A percentile compares a stretch with the other conserved stretches of the same genome.
These are phyloP conservation scores for Bellardia pandia DNA, from an alignment of 2,888 invertebrate species.

Conservation along the genomic window DNA sequence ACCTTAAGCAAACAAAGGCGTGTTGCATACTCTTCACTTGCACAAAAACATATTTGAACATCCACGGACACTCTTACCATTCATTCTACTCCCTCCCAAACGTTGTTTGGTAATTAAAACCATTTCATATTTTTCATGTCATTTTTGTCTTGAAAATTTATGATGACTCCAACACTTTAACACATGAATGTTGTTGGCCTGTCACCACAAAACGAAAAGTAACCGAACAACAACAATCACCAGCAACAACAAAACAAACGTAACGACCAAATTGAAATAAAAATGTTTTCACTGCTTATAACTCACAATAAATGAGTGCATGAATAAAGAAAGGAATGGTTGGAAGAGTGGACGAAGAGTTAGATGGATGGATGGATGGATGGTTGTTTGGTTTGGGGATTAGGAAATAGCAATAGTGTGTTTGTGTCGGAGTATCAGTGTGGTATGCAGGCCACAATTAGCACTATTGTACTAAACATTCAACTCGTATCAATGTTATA, in stretches of 20 bases:
- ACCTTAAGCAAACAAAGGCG: slow-evolving; percentile 61
- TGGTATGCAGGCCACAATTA: slow-evolving; percentile 44
- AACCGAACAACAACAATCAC: slow-evolving; percentile 50
- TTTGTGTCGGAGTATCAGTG: background rate
- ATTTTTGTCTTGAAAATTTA: slow-evolving; percentile 67
- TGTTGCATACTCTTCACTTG: slow-evolving; percentile 51
- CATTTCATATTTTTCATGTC: slow-evolving; percentile 68
- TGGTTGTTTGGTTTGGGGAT: background rate
- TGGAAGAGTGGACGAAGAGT: background rate
- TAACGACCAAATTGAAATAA: slow-evolving; percentile 54
- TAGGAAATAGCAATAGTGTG: slow-evolving; percentile 1
- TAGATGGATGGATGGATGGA: background rate
- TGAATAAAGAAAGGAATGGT: background rate
- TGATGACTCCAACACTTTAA: slow-evolving; percentile 68
- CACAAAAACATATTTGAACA: background rate
- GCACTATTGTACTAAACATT: slow-evolving; percentile 43
- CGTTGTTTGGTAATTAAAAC: slow-evolving; percentile 65
- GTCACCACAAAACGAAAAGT: slow-evolving; percentile 65
- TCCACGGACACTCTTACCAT: background rate
- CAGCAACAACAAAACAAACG: slow-evolving; percentile 27
- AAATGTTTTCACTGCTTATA: slow-evolving; percentile 51
- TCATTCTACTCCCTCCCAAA: slow-evolving; percentile 31
- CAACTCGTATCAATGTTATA: slow-evolving; percentile 3
- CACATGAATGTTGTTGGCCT: slow-evolving; percentile 66
- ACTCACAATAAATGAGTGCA: slow-evolving; percentile 18